Evolutionary conservation across 2,888 invertebrate genomes (phyloP).

Genomic region (Harpalus rufipes): DNA sequence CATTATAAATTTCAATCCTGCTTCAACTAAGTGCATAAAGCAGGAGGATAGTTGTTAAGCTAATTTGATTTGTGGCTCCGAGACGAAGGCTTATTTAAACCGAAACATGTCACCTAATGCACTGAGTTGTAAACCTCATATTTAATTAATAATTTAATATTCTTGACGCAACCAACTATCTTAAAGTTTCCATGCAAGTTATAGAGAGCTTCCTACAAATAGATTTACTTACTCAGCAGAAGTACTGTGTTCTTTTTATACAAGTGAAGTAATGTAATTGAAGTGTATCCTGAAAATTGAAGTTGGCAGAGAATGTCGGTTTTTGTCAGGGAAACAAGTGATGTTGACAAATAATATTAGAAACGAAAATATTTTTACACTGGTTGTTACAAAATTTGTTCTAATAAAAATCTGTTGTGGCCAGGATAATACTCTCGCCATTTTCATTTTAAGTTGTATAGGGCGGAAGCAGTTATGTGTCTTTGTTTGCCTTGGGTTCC

Average conservation of each 20-base stretch:
- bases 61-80: conserved; percentile 5
- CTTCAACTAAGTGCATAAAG: conserved; percentile 5
- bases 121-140: neutral
- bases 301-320: neutral
- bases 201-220: neutral
- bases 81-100: neutral
- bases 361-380: too few species aligned
- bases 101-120: neutral
- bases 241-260: neutral
- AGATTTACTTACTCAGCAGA: neutral
- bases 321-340: conserved; percentile 20
- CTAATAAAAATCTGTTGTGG: too few species aligned
- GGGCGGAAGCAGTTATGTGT: too few species aligned
- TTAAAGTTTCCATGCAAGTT: neutral
- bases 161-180: neutral
- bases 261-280: neutral
- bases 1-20: neutral
- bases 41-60: neutral
- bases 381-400: too few species aligned
- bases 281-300: neutral
- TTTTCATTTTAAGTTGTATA: too few species aligned
- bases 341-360: conserved; percentile 1
- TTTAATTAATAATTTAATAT: conserved; percentile 1
- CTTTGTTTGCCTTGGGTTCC: too few species aligned
- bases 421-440: too few species aligned